Percentiles rank a stretch among this genome's conserved stretches.
phyloP scores from a whole-genome alignment of 1,140 invertebrate species.

The Euura saliciscinereae region DNA sequence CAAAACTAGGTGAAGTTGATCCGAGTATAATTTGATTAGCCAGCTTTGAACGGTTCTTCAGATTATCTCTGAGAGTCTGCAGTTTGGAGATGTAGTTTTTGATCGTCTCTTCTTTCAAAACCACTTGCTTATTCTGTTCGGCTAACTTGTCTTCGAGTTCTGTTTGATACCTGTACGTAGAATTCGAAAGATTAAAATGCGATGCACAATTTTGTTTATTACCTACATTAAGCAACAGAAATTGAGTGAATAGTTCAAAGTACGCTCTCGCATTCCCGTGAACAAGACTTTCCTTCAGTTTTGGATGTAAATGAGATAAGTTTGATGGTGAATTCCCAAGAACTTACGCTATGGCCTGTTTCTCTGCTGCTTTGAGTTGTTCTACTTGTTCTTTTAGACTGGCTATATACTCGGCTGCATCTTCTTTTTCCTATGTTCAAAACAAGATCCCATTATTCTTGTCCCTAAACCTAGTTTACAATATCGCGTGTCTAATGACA shows the following conservation, averaged over 20 bases:
- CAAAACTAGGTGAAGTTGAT: slow-evolving; percentile 15
- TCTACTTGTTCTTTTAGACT: slow-evolving; percentile 34
- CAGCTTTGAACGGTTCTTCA: slow-evolving; percentile 31
- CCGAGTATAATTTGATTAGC: slow-evolving; percentile 25
- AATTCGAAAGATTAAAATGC: slow-evolving; percentile 17
- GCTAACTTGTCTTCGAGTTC: slow-evolving; percentile 37
- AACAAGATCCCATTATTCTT: slow-evolving; percentile 16
- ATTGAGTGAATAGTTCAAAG: not conserved
- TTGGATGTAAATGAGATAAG: no score
- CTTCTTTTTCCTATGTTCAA: slow-evolving; percentile 27
- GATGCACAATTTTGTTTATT: no score
- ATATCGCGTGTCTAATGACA: no score
- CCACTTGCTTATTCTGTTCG: slow-evolving; percentile 32
- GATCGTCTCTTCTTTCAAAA: slow-evolving; percentile 33
- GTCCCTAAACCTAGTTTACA: no score
- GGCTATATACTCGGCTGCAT: slow-evolving; percentile 24
- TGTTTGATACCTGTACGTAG: slow-evolving; percentile 29
- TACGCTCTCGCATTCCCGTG: no score
- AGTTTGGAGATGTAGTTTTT: slow-evolving; percentile 33
- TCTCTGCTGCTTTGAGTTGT: slow-evolving; percentile 36
- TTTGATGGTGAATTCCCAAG: not conserved
- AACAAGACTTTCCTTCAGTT: no score
- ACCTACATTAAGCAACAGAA: no score
- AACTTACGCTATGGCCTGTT: slow-evolving; percentile 35
- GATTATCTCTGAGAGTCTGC: slow-evolving; percentile 33